Conservation (phyloP, 2,113 vertebrate species). For the Aphyosemion australe region DNA sequence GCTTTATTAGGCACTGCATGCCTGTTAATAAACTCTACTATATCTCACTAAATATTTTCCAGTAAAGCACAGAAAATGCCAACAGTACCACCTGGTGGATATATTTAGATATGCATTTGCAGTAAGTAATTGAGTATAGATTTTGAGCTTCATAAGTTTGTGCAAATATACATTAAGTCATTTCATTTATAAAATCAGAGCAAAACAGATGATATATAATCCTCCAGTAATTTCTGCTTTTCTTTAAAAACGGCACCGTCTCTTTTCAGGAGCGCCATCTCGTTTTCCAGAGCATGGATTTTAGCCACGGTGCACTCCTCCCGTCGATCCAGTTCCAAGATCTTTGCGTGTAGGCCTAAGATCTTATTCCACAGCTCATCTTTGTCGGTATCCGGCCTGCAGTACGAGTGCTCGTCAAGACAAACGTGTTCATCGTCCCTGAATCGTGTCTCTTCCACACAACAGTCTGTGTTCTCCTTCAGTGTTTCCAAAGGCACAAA, state of each 20-base stretch:
- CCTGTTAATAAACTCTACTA: no score
- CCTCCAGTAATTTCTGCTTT: conserved; percentile 67
- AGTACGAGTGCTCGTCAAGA: conserved; percentile 86
- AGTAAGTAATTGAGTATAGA: neutral
- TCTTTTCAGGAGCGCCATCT: conserved; percentile 80
- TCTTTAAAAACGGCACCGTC: conserved; percentile 84
- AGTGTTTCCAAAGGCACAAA: conserved; percentile 32
- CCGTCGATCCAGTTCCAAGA: conserved; percentile 82
- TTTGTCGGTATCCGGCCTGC: conserved; percentile 73
- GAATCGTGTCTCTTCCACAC: conserved; percentile 2
- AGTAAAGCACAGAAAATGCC: no score
- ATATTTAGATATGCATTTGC: neutral
- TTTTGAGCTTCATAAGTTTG: neutral
- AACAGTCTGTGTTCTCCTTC: neutral
- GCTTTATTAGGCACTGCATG: no score
- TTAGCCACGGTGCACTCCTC: conserved; percentile 83
- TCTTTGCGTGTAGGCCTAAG: conserved; percentile 83
- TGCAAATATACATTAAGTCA: neutral
- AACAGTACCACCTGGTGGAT: conserved; percentile 37
- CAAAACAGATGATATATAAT: conserved; percentile 44
- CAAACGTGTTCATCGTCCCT: conserved; percentile 57
- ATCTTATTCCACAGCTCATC: conserved; percentile 86
- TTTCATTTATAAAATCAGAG: conserved; percentile 15
- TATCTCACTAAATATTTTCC: no score
- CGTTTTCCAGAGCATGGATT: conserved; percentile 80